Evolutionary conservation across 2,113 vertebrate species (phyloP).

Genomic region (Oriolus oriolus): DNA sequence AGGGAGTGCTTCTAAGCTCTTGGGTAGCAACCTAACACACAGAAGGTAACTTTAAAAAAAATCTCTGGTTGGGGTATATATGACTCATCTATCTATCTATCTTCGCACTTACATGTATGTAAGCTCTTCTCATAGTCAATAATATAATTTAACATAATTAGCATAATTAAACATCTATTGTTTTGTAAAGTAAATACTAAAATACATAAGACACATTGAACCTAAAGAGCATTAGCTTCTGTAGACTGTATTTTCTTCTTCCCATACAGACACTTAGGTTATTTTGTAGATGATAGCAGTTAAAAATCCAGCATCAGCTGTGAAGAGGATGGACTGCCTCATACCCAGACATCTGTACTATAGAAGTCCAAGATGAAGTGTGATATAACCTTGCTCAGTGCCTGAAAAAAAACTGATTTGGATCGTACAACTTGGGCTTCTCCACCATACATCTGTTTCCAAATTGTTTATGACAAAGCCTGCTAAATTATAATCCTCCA

Average conservation of each 20-base stretch:
- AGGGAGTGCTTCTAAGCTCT: neutral
- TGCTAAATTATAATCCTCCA: neutral
- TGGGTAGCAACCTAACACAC: neutral
- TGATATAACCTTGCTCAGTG: neutral
- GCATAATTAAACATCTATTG: neutral
- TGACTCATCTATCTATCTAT: neutral
- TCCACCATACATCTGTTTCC: neutral
- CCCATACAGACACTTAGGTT: neutral
- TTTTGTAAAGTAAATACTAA: neutral
- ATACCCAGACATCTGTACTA: neutral
- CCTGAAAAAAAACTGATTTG: neutral
- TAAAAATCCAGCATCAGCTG: neutral
- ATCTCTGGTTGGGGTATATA: neutral
- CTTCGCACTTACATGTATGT: neutral
- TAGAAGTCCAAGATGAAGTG: neutral
- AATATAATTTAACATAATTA: neutral
- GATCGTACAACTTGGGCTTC: neutral
- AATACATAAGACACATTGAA: rapidly evolving
- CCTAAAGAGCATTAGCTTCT: neutral
- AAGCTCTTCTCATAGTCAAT: neutral
- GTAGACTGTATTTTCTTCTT: neutral
- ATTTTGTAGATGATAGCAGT: neutral
- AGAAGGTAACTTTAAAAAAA: neutral
- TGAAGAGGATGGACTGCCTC: neutral
- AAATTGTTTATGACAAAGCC: neutral